These are phyloP conservation scores for Fukomys damarensis DNA, from an alignment of 2,113 vertebrate genomes.

Conservation along the genomic window DNA sequence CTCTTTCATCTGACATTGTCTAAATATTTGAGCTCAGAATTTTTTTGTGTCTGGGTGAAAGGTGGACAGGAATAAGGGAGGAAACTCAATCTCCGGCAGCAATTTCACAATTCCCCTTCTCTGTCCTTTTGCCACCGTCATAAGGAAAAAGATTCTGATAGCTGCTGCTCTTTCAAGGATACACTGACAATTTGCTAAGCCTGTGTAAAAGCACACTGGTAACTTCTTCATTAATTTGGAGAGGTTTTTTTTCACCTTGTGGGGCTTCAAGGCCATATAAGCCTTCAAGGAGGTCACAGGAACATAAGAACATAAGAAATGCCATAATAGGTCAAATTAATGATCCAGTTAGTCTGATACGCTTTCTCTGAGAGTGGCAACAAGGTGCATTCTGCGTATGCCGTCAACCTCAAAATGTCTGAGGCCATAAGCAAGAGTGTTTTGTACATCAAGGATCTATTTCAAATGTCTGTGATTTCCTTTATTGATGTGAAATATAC, in stretches of 20 bases:
- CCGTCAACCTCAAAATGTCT: conserved; percentile 70
- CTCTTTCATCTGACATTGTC: conserved; percentile 44
- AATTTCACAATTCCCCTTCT: not conserved
- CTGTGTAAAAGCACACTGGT: conserved; percentile 59
- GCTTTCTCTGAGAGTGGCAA: conserved; percentile 44
- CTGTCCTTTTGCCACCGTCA: not conserved
- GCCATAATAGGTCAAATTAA: conserved; percentile 80
- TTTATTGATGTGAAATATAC: conserved; percentile 2
- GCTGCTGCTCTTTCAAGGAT: conserved; percentile 59
- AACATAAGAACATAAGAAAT: conserved; percentile 69
- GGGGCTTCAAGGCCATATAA: conserved; percentile 72
- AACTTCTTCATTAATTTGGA: conserved; percentile 76
- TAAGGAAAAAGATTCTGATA: conserved; percentile 10
- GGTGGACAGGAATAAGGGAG: conserved; percentile 9
- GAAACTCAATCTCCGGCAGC: not conserved
- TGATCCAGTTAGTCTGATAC: conserved; percentile 64
- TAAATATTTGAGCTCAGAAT: conserved; percentile 67
- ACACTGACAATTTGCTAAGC: conserved; percentile 62
- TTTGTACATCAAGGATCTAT: conserved; percentile 19
- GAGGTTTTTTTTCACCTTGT: conserved; percentile 75
- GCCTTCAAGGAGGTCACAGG: conserved; percentile 73
- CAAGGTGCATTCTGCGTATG: conserved; percentile 51
- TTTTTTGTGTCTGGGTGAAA: conserved; percentile 47
- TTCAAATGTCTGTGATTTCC: conserved; percentile 21
- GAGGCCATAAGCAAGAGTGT: not conserved